Conservation (phyloP, 2,797 vertebrate species). For the Nasua narica region DNA sequence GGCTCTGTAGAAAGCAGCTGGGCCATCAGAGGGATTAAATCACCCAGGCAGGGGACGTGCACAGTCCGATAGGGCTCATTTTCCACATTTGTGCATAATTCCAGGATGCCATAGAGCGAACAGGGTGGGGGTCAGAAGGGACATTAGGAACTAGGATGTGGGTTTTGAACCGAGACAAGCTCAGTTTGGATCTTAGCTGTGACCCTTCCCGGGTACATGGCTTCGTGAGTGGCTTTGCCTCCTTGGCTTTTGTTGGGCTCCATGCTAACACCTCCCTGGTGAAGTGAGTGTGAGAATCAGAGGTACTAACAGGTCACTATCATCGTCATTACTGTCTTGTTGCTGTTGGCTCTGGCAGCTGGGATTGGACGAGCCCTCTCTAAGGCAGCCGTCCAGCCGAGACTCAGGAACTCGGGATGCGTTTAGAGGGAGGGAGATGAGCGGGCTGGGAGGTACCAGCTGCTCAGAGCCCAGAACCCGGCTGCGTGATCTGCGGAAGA, state of each 20-base stretch:
- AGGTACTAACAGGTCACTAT: too few species aligned
- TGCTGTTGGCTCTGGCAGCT: accelerated
- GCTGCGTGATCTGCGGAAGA: background rate
- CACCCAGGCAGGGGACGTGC: background rate
- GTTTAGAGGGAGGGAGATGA: background rate
- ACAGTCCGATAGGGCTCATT: background rate
- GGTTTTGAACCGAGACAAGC: background rate
- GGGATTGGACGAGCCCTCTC: background rate
- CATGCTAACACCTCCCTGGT: background rate
- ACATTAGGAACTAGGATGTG: accelerated
- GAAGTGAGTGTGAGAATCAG: background rate
- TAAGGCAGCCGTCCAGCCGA: accelerated
- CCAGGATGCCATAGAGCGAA: accelerated
- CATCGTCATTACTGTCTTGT: accelerated
- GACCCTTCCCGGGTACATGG: accelerated
- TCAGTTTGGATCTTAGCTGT: background rate
- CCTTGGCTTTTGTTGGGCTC: background rate
- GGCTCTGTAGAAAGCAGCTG: background rate
- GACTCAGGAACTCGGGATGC: background rate
- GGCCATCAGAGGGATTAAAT: background rate
- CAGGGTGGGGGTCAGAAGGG: accelerated
- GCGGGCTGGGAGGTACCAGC: background rate
- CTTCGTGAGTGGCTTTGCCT: accelerated
- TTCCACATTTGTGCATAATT: background rate
- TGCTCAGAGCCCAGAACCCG: accelerated